phyloP scores from a whole-genome alignment of 1,140 invertebrate species.

The Zaprionus taronus region DNA sequence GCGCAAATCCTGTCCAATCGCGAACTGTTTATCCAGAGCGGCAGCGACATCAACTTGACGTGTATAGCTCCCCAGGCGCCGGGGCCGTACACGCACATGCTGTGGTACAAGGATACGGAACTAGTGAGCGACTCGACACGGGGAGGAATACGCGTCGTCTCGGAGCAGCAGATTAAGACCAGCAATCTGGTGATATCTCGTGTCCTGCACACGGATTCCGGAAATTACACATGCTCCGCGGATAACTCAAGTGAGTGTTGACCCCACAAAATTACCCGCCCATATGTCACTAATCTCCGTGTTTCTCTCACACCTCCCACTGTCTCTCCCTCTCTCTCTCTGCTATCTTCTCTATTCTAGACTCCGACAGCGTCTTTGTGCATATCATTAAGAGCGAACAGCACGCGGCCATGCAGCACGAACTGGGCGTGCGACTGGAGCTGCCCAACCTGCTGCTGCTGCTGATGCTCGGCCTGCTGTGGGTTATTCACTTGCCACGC shows the following conservation, averaged over 20 bases:
- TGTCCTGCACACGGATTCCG: slow-evolving; percentile 91
- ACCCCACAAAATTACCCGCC: slow-evolving; percentile 18
- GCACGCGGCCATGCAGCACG: slow-evolving; percentile 88
- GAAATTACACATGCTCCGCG: slow-evolving; percentile 94
- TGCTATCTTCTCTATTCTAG: slow-evolving; percentile 50
- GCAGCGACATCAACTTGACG: slow-evolving; percentile 95
- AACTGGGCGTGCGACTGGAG: slow-evolving; percentile 65
- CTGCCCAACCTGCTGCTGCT: slow-evolving; percentile 56
- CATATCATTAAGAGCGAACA: slow-evolving; percentile 87
- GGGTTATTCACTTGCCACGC: slow-evolving; percentile 28
- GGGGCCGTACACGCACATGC: slow-evolving; percentile 95
- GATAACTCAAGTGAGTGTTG: slow-evolving; percentile 86
- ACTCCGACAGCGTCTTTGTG: slow-evolving; percentile 85
- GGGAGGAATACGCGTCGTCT: slow-evolving; percentile 93
- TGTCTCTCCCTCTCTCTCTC: not conserved
- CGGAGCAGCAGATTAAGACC: slow-evolving; percentile 93
- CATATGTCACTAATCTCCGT: not conserved
- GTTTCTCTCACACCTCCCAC: not conserved
- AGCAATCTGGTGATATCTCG: slow-evolving; percentile 92
- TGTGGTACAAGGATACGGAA: slow-evolving; percentile 94
- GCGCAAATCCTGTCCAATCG: slow-evolving; percentile 94
- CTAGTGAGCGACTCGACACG: slow-evolving; percentile 95
- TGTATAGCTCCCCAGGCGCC: slow-evolving; percentile 94
- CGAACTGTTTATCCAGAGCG: slow-evolving; percentile 94
- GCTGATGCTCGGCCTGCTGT: slow-evolving; percentile 60